A percentile compares a stretch with the other conserved stretches of the same genome.
phyloP scores from a whole-genome alignment of 2,888 invertebrate species.

The Sabellastarte sp. region DNA sequence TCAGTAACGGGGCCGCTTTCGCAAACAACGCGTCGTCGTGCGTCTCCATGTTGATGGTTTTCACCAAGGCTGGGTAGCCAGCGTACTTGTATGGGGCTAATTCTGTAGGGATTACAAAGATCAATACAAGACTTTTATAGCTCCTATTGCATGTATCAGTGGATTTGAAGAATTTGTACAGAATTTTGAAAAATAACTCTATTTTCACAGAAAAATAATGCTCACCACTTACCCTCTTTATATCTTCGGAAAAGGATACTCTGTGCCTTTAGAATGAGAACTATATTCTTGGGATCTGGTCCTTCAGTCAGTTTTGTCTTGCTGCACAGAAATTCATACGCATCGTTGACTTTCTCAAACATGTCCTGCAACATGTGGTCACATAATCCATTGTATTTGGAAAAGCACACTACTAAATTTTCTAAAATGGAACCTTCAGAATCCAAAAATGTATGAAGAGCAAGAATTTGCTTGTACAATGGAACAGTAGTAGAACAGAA shows the following conservation, averaged over 20 bases:
- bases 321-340: slow-evolving; percentile 94
- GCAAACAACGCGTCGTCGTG: slow-evolving; percentile 90
- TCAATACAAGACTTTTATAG: too few species aligned
- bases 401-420: too few species aligned
- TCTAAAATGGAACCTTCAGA: too few species aligned
- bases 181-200: too few species aligned
- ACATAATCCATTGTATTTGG: too few species aligned
- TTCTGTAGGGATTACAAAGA: slow-evolving; percentile 28
- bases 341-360: slow-evolving; percentile 94
- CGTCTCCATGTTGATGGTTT: slow-evolving; percentile 91
- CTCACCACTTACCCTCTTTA: slow-evolving; percentile 68
- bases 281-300: slow-evolving; percentile 85
- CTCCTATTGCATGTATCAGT: too few species aligned
- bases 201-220: too few species aligned
- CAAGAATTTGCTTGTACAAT: too few species aligned
- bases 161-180: too few species aligned
- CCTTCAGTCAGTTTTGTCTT: slow-evolving; percentile 69
- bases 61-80: slow-evolving; percentile 94
- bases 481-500: too few species aligned
- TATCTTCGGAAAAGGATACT: slow-evolving; percentile 92
- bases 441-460: too few species aligned
- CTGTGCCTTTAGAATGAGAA: slow-evolving; percentile 77
- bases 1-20: slow-evolving; percentile 74
- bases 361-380: slow-evolving; percentile 80
- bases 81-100: slow-evolving; percentile 97